Evolutionary conservation across 2,797 vertebrate species (phyloP), one percentile per base, ranked within the genome.

Genomic region (Cyclura pinguis): DNA sequence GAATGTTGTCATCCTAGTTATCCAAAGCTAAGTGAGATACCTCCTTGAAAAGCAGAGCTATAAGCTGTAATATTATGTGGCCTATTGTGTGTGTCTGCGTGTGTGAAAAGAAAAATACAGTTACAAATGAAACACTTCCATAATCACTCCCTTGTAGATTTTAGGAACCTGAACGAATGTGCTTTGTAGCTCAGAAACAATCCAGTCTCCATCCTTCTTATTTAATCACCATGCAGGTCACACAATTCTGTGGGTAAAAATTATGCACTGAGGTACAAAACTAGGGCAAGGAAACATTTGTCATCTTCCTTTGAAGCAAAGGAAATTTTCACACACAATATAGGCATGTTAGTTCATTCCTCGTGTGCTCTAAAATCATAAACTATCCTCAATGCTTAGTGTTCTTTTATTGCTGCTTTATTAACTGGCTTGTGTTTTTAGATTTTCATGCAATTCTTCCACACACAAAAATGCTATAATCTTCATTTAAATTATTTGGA

Each of bases 261-360:
- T 88, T 84, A 87, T n/a, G 89, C 82, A 27, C 18, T 20, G 38
- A 91, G 85, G 72, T 8, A 88, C 0, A 92, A 91, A 92, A 90
- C 0, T 10, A 89, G 12, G 77, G 4, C 10, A 91, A 72, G 85
- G 77, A 57, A 55, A 95, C 94, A 91, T 85, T 88, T 72, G 93
- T 20, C 73, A 90, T 10, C 29, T 93, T 18, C 12, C 88, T 73
- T 89, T 92, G 77, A 95, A 91, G 88, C 22, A 85, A 89, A 86
- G 55, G 87, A 73, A 88, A 62, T 82, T 55, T 93, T 88, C 47
- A 94, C 10, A 85, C 0, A 88, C 32, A 57, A 93, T 55, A n/a
- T 1, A 27, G 76, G 91, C 93, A 29, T 91, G 0, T 88, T 93
- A 92, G 3, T 3, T 32, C 29, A 32, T 12, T 24, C 12, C 92